Evolutionary conservation across 2,113 vertebrate species (phyloP).

Genomic region (Ameiurus melas): DNA sequence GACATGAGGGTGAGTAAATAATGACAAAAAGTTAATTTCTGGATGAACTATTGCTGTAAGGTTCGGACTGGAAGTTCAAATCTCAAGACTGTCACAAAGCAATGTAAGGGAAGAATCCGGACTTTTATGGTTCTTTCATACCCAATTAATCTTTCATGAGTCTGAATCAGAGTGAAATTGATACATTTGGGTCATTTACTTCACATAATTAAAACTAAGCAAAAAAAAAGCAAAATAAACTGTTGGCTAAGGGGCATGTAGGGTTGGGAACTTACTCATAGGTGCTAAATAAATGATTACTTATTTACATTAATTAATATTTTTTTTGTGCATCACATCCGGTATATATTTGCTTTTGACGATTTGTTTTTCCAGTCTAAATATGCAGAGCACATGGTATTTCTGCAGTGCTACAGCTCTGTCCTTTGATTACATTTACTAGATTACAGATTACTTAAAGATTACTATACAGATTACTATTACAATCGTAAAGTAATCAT

Average conservation of each 20-base stretch:
- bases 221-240: not conserved
- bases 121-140: not conserved
- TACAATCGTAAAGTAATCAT: not conserved
- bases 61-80: not conserved
- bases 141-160: not conserved
- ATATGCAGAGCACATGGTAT: not conserved
- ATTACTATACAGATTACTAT: not conserved
- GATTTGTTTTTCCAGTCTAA: not conserved
- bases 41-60: not conserved
- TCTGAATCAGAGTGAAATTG: not conserved
- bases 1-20: too few relatives aligned
- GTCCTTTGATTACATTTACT: not conserved
- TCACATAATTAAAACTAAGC: not conserved
- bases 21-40: too few relatives aligned
- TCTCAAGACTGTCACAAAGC: not conserved
- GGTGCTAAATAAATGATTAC: not conserved
- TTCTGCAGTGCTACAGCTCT: not conserved
- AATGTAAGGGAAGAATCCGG: not conserved
- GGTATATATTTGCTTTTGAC: not conserved
- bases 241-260: not conserved
- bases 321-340: not conserved
- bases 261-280: too few relatives aligned
- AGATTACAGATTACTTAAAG: not conserved
- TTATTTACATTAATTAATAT: too few relatives aligned
- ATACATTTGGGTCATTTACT: not conserved